phyloP scores from a whole-genome alignment of 2,888 invertebrate species.

The Pristionchus exspectatus region DNA sequence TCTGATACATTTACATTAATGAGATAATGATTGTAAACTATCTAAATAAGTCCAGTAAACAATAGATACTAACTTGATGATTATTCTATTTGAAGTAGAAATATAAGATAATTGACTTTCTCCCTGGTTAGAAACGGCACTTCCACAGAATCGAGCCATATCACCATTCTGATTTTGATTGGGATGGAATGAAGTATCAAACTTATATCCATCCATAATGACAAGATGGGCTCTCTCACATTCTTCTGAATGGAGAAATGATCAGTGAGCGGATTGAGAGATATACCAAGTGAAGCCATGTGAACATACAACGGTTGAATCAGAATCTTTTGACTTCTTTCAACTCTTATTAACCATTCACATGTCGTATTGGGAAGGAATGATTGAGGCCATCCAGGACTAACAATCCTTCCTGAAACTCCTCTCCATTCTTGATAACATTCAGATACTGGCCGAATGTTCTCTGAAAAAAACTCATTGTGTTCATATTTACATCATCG shows the following conservation, averaged over 20 bases:
- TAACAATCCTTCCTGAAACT: not conserved
- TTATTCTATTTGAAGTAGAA: conserved; percentile 17
- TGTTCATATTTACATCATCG: not conserved
- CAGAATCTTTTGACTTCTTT: not conserved
- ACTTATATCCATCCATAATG: conserved; percentile 26
- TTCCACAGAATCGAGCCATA: conserved; percentile 26
- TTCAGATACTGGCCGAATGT: not conserved
- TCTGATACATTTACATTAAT: not conserved
- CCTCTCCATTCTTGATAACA: conserved; percentile 14
- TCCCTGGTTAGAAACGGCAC: not conserved
- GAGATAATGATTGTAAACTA: not conserved
- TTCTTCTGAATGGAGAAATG: not conserved
- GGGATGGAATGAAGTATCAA: not conserved
- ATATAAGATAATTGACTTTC: conserved; percentile 12
- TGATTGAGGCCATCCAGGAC: conserved; percentile 27
- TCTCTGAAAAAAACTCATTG: not conserved
- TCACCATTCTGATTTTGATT: conserved; percentile 13
- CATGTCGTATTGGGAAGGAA: conserved; percentile 29
- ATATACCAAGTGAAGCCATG: not conserved
- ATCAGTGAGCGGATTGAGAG: too few relatives aligned
- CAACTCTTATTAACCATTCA: conserved; percentile 31
- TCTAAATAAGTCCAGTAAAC: not conserved
- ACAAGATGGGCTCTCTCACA: not conserved
- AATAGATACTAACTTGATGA: not conserved
- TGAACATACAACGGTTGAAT: conserved; percentile 40